Evolutionary conservation across 1,140 invertebrate genomes (phyloP).

Genomic region (Bombus pascuorum): DNA sequence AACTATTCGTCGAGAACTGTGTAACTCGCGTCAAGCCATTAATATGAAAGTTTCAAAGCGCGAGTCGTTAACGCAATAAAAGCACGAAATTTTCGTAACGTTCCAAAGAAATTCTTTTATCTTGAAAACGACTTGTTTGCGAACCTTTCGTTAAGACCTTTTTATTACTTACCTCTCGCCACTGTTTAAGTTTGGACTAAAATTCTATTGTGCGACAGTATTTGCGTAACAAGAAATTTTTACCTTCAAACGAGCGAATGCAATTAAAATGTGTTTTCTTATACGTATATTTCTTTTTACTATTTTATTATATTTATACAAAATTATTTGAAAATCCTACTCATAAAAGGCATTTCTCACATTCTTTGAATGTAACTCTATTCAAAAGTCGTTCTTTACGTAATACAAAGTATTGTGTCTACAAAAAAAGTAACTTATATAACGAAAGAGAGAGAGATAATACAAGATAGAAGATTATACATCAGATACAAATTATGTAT

Average conservation of each 20-base stretch:
- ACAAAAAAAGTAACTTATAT: too few relatives aligned
- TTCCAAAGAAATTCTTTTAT: conserved; percentile 3
- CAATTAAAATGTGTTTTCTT: neutral
- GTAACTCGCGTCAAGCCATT: neutral
- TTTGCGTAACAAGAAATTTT: neutral
- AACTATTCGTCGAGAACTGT: neutral
- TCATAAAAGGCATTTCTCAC: too few relatives aligned
- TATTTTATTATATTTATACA: too few relatives aligned
- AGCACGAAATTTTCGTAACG: neutral
- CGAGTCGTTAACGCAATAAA: neutral
- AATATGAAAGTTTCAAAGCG: neutral
- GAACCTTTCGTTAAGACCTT: neutral
- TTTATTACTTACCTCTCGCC: neutral
- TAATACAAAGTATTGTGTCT: too few relatives aligned
- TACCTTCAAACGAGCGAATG: neutral
- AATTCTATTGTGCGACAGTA: too few relatives aligned
- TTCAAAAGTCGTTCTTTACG: too few relatives aligned
- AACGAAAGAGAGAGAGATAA: too few relatives aligned
- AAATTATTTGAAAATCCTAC: too few relatives aligned
- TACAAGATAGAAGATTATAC: too few relatives aligned
- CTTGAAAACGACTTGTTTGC: neutral
- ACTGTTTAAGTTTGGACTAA: neutral
- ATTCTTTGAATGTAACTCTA: too few relatives aligned
- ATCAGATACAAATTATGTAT: too few relatives aligned
- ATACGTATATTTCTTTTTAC: too few relatives aligned